phyloP scores from a whole-genome alignment of 1,140 invertebrate species.

The Thereuonema tuberculata region DNA sequence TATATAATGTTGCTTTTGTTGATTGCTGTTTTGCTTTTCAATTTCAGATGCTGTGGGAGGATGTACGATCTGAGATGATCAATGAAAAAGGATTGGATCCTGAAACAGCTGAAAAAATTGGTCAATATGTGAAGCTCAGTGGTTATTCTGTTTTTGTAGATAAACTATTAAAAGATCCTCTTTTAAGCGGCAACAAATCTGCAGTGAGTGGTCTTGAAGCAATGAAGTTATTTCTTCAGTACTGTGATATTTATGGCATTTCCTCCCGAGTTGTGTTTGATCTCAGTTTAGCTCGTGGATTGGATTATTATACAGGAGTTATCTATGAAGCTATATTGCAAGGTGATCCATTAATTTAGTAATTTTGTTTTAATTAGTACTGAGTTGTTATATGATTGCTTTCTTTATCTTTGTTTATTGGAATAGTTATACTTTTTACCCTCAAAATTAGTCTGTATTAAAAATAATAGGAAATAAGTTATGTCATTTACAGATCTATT shows the following conservation, averaged over 20 bases:
- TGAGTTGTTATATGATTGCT: no score
- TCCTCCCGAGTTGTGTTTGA: constrained; percentile 74
- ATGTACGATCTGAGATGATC: constrained; percentile 89
- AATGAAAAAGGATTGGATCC: constrained; percentile 76
- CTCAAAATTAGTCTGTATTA: no score
- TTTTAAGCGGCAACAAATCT: constrained; percentile 22
- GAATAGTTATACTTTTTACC: no score
- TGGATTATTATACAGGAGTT: constrained; percentile 98
- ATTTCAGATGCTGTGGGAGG: constrained; percentile 50
- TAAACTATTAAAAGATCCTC: constrained; percentile 33
- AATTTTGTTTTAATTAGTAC: no score
- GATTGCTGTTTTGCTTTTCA: no score
- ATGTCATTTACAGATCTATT: no score
- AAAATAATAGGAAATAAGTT: no score
- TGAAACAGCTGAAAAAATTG: constrained; percentile 73
- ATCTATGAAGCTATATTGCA: constrained; percentile 95
- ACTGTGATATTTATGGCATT: constrained; percentile 67
- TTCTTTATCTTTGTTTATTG: no score
- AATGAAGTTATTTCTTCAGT: constrained; percentile 72
- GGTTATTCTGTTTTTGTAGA: constrained; percentile 66
- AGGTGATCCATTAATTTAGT: no score
- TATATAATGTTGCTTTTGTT: no score
- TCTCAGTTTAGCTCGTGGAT: constrained; percentile 86
- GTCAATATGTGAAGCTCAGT: constrained; percentile 67
- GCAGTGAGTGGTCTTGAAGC: constrained; percentile 45